A percentile compares a stretch with the other conserved stretches of the same genome.
phyloP scores from a whole-genome alignment of 1,140 invertebrate genomes.

The Triops cancriformis region DNA sequence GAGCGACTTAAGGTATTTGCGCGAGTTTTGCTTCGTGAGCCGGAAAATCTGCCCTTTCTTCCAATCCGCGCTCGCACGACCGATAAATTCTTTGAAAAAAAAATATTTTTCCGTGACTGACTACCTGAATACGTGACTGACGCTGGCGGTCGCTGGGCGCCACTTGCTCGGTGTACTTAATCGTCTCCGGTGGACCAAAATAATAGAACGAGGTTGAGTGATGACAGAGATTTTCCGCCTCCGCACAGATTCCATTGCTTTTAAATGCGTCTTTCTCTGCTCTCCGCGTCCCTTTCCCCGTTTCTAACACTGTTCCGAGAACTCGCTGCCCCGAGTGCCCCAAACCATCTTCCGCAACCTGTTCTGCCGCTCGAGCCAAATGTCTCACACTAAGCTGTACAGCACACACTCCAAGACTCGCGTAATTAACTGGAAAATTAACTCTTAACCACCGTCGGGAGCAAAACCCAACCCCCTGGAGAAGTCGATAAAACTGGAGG shows the following conservation, averaged over 20 bases:
- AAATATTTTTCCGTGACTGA: background rate
- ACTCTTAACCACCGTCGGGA: background rate
- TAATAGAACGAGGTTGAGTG: background rate
- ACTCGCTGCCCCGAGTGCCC: too few species aligned
- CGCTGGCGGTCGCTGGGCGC: slow-evolving; percentile 1
- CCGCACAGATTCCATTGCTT: background rate
- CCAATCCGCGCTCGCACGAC: too few species aligned
- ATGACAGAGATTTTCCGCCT: slow-evolving; percentile 13
- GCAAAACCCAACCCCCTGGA: background rate
- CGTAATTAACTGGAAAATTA: background rate
- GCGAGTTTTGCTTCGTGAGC: too few species aligned
- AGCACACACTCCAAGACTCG: background rate
- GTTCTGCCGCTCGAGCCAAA: too few species aligned
- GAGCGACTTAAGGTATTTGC: too few species aligned
- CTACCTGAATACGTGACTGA: slow-evolving; percentile 4
- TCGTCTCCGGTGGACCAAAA: slow-evolving; percentile 9
- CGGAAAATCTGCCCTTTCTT: too few species aligned
- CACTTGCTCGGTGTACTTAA: slow-evolving; percentile 6
- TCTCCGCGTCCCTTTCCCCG: too few species aligned
- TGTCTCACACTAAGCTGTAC: background rate
- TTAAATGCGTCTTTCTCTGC: background rate
- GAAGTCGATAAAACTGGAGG: background rate
- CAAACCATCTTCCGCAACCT: too few species aligned
- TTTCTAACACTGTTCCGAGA: too few species aligned
- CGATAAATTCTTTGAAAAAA: background rate